Percentiles rank a stretch among this genome's conserved stretches.
Evolutionary conservation across 2,888 invertebrate species (phyloP).

Genomic region (Tortrix viridana): DNA sequence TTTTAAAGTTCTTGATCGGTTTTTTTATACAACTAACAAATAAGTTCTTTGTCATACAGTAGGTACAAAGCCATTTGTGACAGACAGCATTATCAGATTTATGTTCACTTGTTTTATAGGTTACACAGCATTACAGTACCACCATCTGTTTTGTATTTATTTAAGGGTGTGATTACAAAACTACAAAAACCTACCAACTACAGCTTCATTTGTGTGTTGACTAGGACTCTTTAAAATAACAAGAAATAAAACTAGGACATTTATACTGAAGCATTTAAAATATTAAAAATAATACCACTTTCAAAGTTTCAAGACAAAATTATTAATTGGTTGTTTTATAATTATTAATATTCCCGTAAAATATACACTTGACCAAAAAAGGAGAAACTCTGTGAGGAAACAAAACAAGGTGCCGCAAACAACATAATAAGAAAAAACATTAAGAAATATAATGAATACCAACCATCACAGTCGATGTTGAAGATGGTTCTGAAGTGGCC

Average conservation of each 20-base stretch:
- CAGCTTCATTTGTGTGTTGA: neutral
- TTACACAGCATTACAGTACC: neutral
- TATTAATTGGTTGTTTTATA: no score
- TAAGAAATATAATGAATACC: slow-evolving; percentile 31
- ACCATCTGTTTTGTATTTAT: neutral
- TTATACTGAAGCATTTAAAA: slow-evolving; percentile 10
- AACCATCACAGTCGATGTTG: slow-evolving; percentile 62
- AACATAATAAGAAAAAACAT: slow-evolving; percentile 52
- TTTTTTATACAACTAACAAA: no score
- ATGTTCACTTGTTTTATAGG: neutral
- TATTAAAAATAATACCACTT: neutral
- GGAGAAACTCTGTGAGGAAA: neutral
- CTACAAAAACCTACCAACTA: neutral
- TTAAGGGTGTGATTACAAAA: slow-evolving; percentile 3
- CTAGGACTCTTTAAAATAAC: neutral
- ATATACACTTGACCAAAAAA: neutral
- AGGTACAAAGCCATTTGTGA: no score
- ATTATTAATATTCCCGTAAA: neutral
- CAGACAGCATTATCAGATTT: neutral
- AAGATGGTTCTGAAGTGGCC: slow-evolving; percentile 51
- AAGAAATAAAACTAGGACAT: neutral
- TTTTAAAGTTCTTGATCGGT: no score
- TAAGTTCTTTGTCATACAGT: no score
- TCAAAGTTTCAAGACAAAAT: neutral
- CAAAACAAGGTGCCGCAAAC: slow-evolving; percentile 47